Evolutionary conservation across 2,113 vertebrate species (phyloP), one percentile per base, ranked within the genome.

Genomic region (Halichoeres trimaculatus): DNA sequence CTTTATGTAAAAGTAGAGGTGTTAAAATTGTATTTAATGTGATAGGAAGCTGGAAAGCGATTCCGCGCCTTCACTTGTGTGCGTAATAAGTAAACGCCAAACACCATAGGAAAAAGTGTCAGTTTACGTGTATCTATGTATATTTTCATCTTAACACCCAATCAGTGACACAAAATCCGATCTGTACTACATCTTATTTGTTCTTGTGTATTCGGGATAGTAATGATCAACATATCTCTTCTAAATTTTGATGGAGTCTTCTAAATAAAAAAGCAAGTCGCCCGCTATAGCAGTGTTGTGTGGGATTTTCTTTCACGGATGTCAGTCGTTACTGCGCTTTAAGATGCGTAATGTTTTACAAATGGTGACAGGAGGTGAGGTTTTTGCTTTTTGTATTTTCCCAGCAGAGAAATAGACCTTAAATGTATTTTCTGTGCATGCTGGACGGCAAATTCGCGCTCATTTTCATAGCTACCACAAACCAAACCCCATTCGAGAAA

Each of bases 91-190:
- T 19, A 22, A 3, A 0, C 3, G 14, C n/a, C 19, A 40, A 20
- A 43, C 23, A 12, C 20, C 26, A n/a, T 38, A 45, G 38, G 7
- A 59, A 74, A 38, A 47, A 1, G 6, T n/a, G 41, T 0, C 17
- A 2, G n/a, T 50, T 47, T 0, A 19, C 2, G 5, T 45, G 17
- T 5, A 12, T 16, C 8, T 1, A 2, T 38, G 8, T 1, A 3
- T 17, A 26, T 48, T 50, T 5, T 55, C 19, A n/a, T 20, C n/a
- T 19, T 17, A 45, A 45, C 16, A 45, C 14, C 0, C 9, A 19
- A 19, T 45, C 1, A 7, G 17, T 19, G 2, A 8, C 0, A 1
- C 43, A 19, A 16, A 17, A 17, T 2, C 6, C 16, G 2, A 19
- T 4, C 16, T 17, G 4, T 4, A 45, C 7, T 14, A 19, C 17